phyloP scores from a whole-genome alignment of 1,140 invertebrate species.

The Cyrtorhinus lividipennis region DNA sequence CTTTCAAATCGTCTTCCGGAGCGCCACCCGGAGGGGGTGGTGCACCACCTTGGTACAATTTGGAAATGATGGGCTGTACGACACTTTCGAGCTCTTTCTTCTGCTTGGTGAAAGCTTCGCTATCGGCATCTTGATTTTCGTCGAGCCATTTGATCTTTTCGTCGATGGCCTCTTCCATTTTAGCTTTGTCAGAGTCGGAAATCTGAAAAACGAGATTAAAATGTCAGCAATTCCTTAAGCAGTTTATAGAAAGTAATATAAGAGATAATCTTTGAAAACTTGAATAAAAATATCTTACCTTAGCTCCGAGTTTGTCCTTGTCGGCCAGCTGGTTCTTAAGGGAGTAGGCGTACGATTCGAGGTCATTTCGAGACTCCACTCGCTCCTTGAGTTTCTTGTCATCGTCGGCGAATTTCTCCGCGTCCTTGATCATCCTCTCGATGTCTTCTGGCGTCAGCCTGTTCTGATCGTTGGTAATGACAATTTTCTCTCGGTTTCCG shows the following conservation, averaged over 20 bases:
- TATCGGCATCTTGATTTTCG: conserved; percentile 83
- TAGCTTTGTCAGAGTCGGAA: conserved; percentile 80
- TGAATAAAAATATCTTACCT: conserved; percentile 37
- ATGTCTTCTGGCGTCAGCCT: conserved; percentile 93
- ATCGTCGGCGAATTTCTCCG: conserved; percentile 96
- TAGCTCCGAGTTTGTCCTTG: conserved; percentile 95
- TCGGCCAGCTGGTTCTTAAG: conserved; percentile 95
- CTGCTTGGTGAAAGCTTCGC: conserved; percentile 88
- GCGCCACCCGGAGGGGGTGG: conserved; percentile 47
- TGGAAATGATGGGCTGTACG: conserved; percentile 94
- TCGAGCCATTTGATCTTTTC: conserved; percentile 98
- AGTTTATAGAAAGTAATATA: background rate
- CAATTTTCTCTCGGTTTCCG: conserved; percentile 95
- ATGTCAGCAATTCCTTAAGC: background rate
- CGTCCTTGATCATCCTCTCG: conserved; percentile 96
- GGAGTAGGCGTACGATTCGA: conserved; percentile 96
- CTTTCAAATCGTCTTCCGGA: conserved; percentile 62
- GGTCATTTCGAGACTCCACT: conserved; percentile 86
- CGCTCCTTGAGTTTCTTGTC: conserved; percentile 95
- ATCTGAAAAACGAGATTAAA: conserved; percentile 31
- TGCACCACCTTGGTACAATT: conserved; percentile 80
- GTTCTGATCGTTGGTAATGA: conserved; percentile 98
- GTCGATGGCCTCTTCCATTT: conserved; percentile 91
- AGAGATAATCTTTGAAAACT: background rate
- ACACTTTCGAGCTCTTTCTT: conserved; percentile 95